Evolutionary conservation across 2,113 vertebrate genomes (phyloP).

Genomic region (Muntiacus muntjak): DNA sequence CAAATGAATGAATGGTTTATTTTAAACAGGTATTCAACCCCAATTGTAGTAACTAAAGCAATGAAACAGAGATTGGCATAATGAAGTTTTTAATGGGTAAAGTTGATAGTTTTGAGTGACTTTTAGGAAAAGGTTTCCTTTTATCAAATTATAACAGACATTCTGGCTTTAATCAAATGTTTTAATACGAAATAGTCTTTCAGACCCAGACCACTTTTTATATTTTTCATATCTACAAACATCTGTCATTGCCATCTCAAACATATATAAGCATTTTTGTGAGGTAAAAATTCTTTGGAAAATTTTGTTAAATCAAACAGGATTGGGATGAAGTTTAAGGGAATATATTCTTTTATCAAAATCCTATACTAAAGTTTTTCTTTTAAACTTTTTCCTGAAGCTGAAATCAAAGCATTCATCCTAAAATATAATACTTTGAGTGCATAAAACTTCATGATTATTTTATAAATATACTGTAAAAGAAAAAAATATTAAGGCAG

Average conservation of each 20-base stretch:
- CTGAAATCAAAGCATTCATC: conserved; percentile 22
- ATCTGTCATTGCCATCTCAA: not conserved
- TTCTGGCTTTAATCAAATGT: not conserved
- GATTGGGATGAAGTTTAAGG: not conserved
- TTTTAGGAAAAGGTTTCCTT: not conserved
- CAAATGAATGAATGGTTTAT: not conserved
- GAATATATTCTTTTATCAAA: conserved; percentile 3
- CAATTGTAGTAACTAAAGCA: not conserved
- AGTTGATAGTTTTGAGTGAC: not conserved
- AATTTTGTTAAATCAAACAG: not conserved
- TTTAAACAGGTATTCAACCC: not conserved
- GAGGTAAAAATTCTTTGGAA: not conserved
- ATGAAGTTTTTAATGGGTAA: not conserved
- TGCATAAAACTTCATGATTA: not conserved
- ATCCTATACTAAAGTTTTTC: not conserved
- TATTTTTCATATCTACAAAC: not conserved
- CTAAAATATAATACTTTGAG: not conserved
- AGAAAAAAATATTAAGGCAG: not conserved
- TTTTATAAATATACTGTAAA: not conserved
- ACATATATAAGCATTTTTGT: not conserved
- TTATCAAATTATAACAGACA: not conserved
- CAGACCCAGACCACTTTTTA: not conserved
- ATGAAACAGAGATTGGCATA: not conserved
- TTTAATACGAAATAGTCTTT: not conserved
- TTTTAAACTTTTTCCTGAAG: not conserved